These are phyloP conservation scores for Acanthis flammea DNA, from an alignment of 2,797 vertebrate species.

Conservation along the genomic window DNA sequence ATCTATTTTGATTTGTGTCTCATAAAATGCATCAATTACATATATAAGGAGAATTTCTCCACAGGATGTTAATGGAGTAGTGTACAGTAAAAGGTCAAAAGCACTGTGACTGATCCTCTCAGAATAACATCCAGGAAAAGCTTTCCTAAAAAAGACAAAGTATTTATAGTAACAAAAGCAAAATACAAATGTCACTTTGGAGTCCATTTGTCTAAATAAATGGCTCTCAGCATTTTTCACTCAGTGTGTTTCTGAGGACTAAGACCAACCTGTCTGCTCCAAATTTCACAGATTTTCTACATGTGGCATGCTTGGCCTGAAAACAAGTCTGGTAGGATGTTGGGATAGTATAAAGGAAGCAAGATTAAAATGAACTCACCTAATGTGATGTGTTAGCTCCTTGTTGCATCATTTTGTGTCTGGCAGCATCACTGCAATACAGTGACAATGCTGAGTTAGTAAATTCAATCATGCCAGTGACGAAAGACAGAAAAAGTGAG, in stretches of 20 bases:
- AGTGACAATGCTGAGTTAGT: neutral
- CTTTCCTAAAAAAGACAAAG: constrained; percentile 38
- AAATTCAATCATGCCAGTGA: neutral
- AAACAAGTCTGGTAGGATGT: neutral
- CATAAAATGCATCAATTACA: constrained; percentile 49
- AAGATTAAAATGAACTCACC: neutral
- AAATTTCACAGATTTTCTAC: constrained; percentile 9
- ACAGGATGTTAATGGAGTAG: constrained; percentile 40
- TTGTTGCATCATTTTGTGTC: neutral
- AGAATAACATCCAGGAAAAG: constrained; percentile 30
- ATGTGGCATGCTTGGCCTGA: neutral
- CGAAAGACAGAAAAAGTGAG: neutral
- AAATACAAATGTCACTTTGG: constrained; percentile 13
- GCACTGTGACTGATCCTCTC: constrained; percentile 27
- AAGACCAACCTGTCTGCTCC: neutral
- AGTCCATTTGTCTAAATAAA: constrained; percentile 29
- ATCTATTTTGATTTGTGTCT: constrained; percentile 64
- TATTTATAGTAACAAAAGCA: neutral
- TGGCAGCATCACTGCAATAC: neutral
- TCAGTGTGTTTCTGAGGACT: neutral
- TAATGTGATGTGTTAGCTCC: neutral
- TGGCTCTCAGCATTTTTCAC: constrained; percentile 8
- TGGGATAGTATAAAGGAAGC: neutral
- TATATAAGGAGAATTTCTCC: constrained; percentile 43
- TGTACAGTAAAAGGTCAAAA: constrained; percentile 55